These are phyloP conservation scores for Labeo catla DNA, from an alignment of 2,113 vertebrate species.

Conservation along the genomic window DNA sequence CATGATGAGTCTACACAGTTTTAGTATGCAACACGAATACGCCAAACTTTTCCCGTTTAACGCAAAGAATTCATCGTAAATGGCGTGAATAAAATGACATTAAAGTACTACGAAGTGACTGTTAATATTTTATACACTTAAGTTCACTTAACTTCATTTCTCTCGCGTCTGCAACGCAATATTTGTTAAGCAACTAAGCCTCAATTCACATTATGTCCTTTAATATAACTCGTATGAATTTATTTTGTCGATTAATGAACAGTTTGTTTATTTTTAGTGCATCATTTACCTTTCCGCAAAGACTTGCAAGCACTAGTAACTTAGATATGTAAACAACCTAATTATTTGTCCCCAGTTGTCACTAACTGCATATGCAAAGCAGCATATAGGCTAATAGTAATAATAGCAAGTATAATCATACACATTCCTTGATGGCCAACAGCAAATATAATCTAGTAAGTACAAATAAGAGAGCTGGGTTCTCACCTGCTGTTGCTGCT, in stretches of 20 bases:
- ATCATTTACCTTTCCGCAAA: not conserved
- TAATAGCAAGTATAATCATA: not conserved
- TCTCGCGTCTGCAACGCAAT: not conserved
- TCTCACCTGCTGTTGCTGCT: conserved; percentile 40
- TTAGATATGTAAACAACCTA: not conserved
- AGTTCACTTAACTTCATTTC: not conserved
- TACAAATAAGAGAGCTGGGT: not conserved
- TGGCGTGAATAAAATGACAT: not conserved
- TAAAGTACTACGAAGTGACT: not conserved
- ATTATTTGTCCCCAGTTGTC: not conserved
- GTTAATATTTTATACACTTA: not conserved
- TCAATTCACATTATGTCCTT: not conserved
- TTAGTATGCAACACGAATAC: not conserved
- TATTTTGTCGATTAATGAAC: not conserved
- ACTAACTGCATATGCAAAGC: not conserved
- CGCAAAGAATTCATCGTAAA: not conserved
- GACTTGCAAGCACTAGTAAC: not conserved
- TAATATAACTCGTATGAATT: not conserved
- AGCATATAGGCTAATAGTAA: not conserved
- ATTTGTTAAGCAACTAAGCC: not conserved
- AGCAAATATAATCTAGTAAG: not conserved
- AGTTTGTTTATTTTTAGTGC: too few species aligned
- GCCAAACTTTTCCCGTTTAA: not conserved
- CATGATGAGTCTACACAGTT: not conserved
- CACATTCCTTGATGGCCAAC: not conserved